Conservation (phyloP, 2,797 vertebrate species). For the Acanthopagrus latus region DNA sequence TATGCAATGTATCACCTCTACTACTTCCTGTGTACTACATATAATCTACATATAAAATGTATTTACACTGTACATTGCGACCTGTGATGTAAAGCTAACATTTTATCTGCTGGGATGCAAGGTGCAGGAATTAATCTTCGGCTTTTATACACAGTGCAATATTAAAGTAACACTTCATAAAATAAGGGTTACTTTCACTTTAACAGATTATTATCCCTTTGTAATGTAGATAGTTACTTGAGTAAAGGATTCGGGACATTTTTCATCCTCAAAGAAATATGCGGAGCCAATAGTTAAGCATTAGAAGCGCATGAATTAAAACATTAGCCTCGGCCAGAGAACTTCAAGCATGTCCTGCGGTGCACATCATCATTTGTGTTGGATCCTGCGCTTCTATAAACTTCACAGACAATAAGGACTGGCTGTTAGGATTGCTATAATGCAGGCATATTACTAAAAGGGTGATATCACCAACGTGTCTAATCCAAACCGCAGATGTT, state of each 20-base stretch:
- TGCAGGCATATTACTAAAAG: conserved; percentile 58
- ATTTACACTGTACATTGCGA: not conserved
- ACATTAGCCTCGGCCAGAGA: conserved; percentile 40
- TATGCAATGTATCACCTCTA: too few relatives aligned
- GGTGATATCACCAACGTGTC: conserved; percentile 73
- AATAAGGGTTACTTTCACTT: not conserved
- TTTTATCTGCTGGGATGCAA: conserved; percentile 12
- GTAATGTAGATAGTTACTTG: conserved; percentile 11
- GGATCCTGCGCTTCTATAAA: conserved; percentile 54
- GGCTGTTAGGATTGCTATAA: conserved; percentile 57
- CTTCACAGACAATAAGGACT: conserved; percentile 70
- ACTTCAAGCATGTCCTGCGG: conserved; percentile 33
- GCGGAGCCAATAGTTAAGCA: conserved; percentile 26
- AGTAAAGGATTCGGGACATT: not conserved
- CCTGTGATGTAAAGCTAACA: not conserved
- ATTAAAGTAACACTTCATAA: not conserved
- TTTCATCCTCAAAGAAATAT: conserved; percentile 5
- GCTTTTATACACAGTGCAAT: not conserved
- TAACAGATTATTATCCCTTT: not conserved
- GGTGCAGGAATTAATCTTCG: not conserved
- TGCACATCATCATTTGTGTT: conserved; percentile 58
- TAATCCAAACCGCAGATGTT: conserved; percentile 77
- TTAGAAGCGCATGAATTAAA: conserved; percentile 49
- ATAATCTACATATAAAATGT: not conserved
- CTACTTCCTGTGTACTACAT: too few relatives aligned